A percentile compares a stretch with the other conserved stretches of the same genome.
Evolutionary conservation across 1,140 invertebrate genomes (phyloP).

Genomic region (Heliconius nattereri): DNA sequence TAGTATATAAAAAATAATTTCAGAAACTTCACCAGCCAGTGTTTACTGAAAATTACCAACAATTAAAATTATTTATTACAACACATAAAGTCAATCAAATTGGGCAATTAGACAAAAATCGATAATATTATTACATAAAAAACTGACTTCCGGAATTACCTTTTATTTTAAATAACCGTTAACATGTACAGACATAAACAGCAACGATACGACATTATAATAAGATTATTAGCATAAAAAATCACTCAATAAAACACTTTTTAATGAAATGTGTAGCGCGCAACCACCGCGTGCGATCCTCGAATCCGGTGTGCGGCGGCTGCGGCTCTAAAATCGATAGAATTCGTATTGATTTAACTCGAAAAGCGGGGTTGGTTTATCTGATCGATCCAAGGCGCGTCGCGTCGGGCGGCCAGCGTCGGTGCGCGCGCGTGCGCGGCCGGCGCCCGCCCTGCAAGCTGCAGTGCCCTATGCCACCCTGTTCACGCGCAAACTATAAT

Average conservation of each 20-base stretch:
- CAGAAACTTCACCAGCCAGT: not conserved
- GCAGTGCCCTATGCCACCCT: conserved; percentile 59
- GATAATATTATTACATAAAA: conserved; percentile 5
- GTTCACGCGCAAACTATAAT: conserved; percentile 72
- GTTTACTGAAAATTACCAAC: not conserved
- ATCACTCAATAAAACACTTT: conserved; percentile 17
- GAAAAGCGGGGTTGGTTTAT: conserved; percentile 79
- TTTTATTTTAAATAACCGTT: conserved; percentile 15
- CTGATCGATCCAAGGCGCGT: conserved; percentile 70
- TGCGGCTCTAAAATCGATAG: conserved; percentile 77
- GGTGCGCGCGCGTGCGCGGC: conserved; percentile 64
- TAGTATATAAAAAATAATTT: not conserved
- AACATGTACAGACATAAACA: not conserved
- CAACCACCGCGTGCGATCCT: conserved; percentile 78
- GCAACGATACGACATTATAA: conserved; percentile 11
- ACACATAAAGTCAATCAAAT: not conserved
- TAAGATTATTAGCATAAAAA: not conserved
- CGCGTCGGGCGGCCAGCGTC: conserved; percentile 50
- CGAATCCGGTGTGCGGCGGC: conserved; percentile 74
- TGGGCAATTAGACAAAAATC: not conserved
- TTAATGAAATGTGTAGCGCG: conserved; percentile 46
- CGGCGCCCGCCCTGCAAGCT: conserved; percentile 56
- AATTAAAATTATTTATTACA: not conserved
- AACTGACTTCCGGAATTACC: conserved; percentile 14
- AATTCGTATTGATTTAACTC: conserved; percentile 75